Percentiles rank a stretch among this genome's conserved stretches.
Conservation (phyloP, 2,888 invertebrate species). For the Syrphus vitripennis region DNA sequence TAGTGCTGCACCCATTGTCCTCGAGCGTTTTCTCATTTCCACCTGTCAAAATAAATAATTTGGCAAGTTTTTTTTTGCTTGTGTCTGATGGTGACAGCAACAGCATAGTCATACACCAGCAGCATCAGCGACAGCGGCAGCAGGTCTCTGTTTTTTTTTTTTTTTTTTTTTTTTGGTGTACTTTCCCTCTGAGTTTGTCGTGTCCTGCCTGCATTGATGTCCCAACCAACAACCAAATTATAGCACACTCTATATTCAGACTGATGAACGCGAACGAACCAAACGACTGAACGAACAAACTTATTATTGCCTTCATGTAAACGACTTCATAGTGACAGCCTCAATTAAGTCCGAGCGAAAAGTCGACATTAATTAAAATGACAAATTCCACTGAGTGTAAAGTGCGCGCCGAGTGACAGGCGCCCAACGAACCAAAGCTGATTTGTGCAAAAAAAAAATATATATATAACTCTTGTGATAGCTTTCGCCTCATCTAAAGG, state of each 20-base stretch:
- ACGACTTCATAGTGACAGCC: slow-evolving; percentile 68
- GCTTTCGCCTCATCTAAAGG: not conserved
- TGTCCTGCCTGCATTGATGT: slow-evolving; percentile 13
- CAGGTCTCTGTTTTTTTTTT: not conserved
- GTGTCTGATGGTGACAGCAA: slow-evolving; percentile 36
- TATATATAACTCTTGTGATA: slow-evolving; percentile 23
- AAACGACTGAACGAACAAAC: slow-evolving; percentile 1
- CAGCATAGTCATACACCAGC: not conserved
- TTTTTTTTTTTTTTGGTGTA: too few relatives aligned
- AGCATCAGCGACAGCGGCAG: slow-evolving; percentile 1
- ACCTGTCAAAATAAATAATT: slow-evolving; percentile 64
- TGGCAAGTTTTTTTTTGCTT: slow-evolving; percentile 40
- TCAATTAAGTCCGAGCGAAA: slow-evolving; percentile 69
- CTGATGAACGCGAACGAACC: not conserved
- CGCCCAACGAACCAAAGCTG: slow-evolving; percentile 64
- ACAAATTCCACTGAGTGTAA: slow-evolving; percentile 65
- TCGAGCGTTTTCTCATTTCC: slow-evolving; percentile 51
- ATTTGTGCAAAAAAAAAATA: slow-evolving; percentile 39
- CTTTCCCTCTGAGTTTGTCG: not conserved
- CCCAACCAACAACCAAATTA: not conserved
- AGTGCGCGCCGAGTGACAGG: slow-evolving; percentile 59
- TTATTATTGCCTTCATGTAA: slow-evolving; percentile 68
- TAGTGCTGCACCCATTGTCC: slow-evolving; percentile 38
- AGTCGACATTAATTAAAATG: slow-evolving; percentile 70
- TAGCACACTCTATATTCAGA: not conserved